Percentiles rank a stretch among this genome's conserved stretches.
Conservation (phyloP, 2,888 invertebrate genomes). For the Eupithecia exiguata region DNA sequence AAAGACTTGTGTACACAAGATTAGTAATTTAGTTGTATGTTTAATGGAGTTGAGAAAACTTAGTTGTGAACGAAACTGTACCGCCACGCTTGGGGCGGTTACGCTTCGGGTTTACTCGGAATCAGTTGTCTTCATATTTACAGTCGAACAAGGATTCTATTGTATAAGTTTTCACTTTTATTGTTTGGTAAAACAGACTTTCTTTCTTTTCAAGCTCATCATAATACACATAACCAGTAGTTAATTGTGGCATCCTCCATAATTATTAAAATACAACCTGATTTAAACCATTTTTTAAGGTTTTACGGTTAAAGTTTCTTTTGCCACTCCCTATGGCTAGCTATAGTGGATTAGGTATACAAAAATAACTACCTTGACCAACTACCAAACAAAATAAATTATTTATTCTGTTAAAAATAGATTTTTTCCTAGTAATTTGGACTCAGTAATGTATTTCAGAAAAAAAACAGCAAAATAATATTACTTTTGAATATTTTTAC, state of each 20-base stretch:
- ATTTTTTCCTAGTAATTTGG: neutral
- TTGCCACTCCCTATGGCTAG: too few relatives aligned
- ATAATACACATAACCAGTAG: neutral
- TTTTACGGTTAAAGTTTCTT: too few relatives aligned
- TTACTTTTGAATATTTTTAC: constrained; percentile 10
- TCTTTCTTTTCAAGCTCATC: too few relatives aligned
- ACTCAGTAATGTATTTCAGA: neutral
- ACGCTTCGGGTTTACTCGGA: neutral
- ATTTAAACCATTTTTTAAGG: neutral
- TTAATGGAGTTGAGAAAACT: neutral
- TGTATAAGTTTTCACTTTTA: neutral
- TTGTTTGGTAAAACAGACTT: too few relatives aligned
- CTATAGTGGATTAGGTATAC: too few relatives aligned
- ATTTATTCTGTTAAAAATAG: neutral
- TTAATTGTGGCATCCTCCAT: too few relatives aligned
- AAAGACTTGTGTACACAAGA: constrained; percentile 1
- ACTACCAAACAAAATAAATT: neutral
- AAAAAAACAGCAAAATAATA: neutral
- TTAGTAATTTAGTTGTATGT: constrained; percentile 7
- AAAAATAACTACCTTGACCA: neutral
- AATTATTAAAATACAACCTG: neutral
- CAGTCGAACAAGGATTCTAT: neutral
- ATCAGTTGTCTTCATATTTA: neutral
- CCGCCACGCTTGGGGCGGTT: neutral
- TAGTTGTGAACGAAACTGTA: neutral